phyloP scores from a whole-genome alignment of 2,113 vertebrate species.

The Calyptomena viridis region DNA sequence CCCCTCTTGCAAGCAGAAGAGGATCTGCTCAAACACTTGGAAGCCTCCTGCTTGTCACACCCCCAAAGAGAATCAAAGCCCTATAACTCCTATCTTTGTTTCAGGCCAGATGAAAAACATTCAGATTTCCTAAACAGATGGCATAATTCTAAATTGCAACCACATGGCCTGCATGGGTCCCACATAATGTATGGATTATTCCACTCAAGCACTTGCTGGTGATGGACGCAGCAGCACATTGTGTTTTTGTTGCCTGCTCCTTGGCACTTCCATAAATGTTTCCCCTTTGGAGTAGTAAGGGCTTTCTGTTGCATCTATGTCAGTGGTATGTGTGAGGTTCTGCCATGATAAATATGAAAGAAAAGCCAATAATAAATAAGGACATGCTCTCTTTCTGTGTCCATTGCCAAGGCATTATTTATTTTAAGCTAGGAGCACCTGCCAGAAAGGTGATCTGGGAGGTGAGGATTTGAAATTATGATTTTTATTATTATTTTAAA shows the following conservation, averaged over 20 bases:
- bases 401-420: not conserved
- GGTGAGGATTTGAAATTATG: not conserved
- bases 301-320: not conserved
- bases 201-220: not conserved
- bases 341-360: not conserved
- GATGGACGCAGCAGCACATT: rapidly evolving
- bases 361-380: not conserved
- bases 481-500: not conserved
- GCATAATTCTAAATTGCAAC: not conserved
- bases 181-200: rapidly evolving
- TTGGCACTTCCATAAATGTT: not conserved
- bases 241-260: conserved; percentile 1
- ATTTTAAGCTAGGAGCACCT: not conserved
- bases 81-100: not conserved
- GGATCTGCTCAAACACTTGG: not conserved
- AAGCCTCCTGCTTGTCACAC: not conserved
- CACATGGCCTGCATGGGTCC: not conserved
- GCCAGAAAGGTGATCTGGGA: not conserved
- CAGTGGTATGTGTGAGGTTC: not conserved
- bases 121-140: conserved; percentile 6
- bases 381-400: not conserved
- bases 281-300: not conserved
- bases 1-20: not conserved
- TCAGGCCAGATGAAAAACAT: not conserved
- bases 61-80: not conserved